phyloP scores from a whole-genome alignment of 2,888 invertebrate genomes.

The Macaria liturata region DNA sequence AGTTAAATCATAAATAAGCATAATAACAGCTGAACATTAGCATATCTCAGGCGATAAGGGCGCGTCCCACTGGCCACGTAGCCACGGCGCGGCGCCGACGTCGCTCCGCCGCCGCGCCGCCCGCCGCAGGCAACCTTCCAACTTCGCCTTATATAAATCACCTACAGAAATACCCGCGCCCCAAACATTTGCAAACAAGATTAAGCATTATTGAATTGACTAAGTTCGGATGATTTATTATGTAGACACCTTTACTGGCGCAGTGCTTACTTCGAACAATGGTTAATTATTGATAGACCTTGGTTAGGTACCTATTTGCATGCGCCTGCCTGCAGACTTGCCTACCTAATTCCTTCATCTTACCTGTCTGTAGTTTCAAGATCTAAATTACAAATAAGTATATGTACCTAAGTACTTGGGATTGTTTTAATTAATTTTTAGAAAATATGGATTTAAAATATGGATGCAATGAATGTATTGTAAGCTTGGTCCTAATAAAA shows the following conservation, averaged over 20 bases:
- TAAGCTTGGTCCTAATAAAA: no score
- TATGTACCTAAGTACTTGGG: no score
- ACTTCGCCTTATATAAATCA: conserved; percentile 67
- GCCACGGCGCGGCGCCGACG: conserved; percentile 34
- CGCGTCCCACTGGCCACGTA: conserved; percentile 27
- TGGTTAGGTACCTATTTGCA: conserved; percentile 12
- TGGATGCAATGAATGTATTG: no score
- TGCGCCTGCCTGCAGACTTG: conserved; percentile 6
- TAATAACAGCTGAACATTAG: conserved; percentile 29
- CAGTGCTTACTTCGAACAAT: conserved; percentile 23
- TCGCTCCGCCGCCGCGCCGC: conserved; percentile 37
- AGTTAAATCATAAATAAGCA: conserved; percentile 27
- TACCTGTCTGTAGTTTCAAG: no score
- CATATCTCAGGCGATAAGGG: conserved; percentile 31
- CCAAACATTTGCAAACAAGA: conserved; percentile 61
- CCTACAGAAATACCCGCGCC: conserved; percentile 56
- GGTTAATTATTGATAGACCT: conserved; percentile 30
- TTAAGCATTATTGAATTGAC: conserved; percentile 67
- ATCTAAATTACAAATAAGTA: no score
- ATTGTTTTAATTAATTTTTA: no score
- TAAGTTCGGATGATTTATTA: conserved; percentile 47
- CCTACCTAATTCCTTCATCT: neutral
- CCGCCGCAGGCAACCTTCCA: conserved; percentile 65
- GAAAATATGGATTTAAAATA: no score
- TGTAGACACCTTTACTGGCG: conserved; percentile 28